These are phyloP conservation scores for Cnemophilus loriae DNA, from an alignment of 2,113 vertebrate species.

Conservation along the genomic window DNA sequence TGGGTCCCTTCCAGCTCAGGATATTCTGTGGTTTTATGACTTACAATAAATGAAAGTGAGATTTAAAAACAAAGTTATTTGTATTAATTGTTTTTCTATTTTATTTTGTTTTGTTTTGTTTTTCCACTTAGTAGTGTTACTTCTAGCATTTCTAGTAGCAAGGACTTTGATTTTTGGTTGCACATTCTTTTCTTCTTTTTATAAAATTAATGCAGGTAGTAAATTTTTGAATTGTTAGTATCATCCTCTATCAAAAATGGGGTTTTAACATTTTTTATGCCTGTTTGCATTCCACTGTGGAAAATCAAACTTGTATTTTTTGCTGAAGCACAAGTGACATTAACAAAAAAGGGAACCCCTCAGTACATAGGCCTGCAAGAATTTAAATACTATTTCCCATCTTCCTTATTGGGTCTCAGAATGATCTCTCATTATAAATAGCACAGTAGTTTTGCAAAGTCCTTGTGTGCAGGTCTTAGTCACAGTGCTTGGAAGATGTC, in stretches of 20 bases:
- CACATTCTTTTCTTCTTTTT: neutral
- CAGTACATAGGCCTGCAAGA: neutral
- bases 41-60: neutral
- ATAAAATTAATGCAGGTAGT: neutral
- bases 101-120: neutral
- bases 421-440: neutral
- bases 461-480: neutral
- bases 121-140: neutral
- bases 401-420: neutral
- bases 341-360: neutral
- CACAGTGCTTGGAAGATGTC: accelerated
- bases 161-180: neutral
- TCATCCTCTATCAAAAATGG: neutral
- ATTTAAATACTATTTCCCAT: neutral
- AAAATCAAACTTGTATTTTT: neutral
- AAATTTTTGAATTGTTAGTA: neutral
- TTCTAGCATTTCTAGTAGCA: neutral
- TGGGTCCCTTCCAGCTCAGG: neutral
- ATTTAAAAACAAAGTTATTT: neutral
- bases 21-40: neutral
- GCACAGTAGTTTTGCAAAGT: neutral
- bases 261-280: neutral
- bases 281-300: neutral
- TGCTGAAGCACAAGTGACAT: neutral
- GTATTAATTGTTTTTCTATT: neutral